Percentiles rank a stretch among this genome's conserved stretches.
Evolutionary conservation across 2,113 vertebrate species (phyloP).

Genomic region (Hiodon tergisus): DNA sequence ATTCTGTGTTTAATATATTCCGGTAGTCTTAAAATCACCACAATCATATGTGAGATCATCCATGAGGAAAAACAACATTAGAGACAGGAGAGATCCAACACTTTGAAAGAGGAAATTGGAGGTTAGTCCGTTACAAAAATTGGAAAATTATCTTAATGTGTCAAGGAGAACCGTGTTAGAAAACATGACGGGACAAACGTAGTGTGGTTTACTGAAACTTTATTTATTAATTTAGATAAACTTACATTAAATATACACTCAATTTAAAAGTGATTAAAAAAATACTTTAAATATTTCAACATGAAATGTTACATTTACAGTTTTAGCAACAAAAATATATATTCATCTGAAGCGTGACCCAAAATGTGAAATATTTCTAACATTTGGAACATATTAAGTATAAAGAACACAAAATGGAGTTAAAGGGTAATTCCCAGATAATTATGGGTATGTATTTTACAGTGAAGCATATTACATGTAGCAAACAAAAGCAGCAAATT

Average conservation of each 20-base stretch:
- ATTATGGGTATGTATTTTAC: background rate
- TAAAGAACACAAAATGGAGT: conserved; percentile 55
- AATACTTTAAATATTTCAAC: conserved; percentile 52
- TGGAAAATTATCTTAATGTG: no score
- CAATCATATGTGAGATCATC: no score
- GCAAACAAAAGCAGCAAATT: conserved; percentile 33
- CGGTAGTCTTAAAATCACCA: no score
- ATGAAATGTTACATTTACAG: conserved; percentile 41
- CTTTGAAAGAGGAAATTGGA: no score
- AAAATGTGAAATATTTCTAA: conserved; percentile 33
- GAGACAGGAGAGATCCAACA: background rate
- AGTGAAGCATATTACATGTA: conserved; percentile 11
- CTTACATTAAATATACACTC: conserved; percentile 52
- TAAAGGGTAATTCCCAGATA: conserved; percentile 23
- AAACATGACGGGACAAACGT: background rate
- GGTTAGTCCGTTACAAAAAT: no score
- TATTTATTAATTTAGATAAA: conserved; percentile 57
- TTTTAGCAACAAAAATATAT: conserved; percentile 32
- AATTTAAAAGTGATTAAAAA: conserved; percentile 52
- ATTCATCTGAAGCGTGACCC: conserved; percentile 32
- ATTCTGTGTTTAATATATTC: no score
- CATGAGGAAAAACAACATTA: background rate
- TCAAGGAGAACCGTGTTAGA: no score
- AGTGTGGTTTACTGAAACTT: background rate
- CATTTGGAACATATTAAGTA: conserved; percentile 33